Conservation (phyloP, 2,113 vertebrate species). For the Rhinolophus ferrumequinum region DNA sequence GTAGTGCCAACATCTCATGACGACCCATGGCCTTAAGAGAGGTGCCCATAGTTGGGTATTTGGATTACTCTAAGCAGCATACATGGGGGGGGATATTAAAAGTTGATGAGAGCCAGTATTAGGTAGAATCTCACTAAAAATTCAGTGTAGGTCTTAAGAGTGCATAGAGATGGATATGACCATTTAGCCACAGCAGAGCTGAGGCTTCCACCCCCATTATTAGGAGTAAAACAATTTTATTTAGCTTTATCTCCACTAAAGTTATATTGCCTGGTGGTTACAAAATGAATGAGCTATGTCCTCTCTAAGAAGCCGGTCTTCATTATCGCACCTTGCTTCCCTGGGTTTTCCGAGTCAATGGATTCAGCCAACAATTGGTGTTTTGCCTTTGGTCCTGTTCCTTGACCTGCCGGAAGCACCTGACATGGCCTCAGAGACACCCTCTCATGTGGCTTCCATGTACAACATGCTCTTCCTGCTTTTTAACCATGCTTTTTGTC, state of each 20-base stretch:
- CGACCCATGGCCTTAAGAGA: neutral
- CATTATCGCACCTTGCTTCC: neutral
- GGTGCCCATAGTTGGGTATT: neutral
- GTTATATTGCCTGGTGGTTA: neutral
- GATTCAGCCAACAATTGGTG: neutral
- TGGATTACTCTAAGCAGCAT: neutral
- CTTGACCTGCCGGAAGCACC: neutral
- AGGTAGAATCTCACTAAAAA: neutral
- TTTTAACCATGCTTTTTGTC: neutral
- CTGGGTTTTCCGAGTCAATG: neutral
- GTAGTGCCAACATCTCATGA: neutral
- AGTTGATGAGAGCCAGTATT: neutral
- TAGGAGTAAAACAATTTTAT: neutral
- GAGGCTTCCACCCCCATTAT: neutral
- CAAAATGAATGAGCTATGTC: neutral
- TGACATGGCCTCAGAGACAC: neutral
- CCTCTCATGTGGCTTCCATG: neutral
- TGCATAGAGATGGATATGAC: accelerated
- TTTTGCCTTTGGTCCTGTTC: neutral
- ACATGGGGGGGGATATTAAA: neutral
- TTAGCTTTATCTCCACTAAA: neutral
- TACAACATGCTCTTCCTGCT: neutral
- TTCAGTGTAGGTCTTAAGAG: neutral
- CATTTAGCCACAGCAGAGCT: neutral
- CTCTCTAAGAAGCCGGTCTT: neutral